A percentile compares a stretch with the other conserved stretches of the same genome.
These are phyloP conservation scores for Selene dorsalis DNA, from an alignment of 2,797 vertebrate genomes.

Conservation along the genomic window DNA sequence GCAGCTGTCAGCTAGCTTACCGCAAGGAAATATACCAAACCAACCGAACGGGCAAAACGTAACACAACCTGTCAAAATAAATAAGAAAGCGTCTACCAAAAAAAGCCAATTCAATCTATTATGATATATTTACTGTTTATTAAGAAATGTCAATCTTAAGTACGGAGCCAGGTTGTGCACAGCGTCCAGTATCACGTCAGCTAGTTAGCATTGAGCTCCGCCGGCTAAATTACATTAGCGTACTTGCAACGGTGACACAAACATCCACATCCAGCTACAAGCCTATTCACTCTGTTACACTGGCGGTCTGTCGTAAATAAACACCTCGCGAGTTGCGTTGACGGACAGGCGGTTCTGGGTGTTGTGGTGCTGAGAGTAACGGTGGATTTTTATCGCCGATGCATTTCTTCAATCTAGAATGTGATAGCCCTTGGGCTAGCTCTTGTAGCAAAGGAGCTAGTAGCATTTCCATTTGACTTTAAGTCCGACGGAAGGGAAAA, in stretches of 20 bases:
- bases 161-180: not conserved
- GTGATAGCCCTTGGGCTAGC: constrained; percentile 55
- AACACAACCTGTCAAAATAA: not conserved
- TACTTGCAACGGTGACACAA: constrained; percentile 23
- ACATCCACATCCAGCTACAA: not conserved
- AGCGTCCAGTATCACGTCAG: constrained; percentile 43
- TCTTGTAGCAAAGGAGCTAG: constrained; percentile 40
- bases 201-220: constrained; percentile 56
- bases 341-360: rapidly evolving
- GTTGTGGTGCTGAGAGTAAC: not conserved
- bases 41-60: not conserved
- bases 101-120: rapidly evolving
- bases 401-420: constrained; percentile 47
- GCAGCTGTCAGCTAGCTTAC: constrained; percentile 45
- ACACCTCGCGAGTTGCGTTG: rapidly evolving
- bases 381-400: constrained; percentile 21
- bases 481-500: not conserved
- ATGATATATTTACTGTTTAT: not conserved
- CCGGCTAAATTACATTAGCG: constrained; percentile 52
- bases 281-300: rapidly evolving
- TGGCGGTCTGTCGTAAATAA: rapidly evolving
- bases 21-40: constrained; percentile 19
- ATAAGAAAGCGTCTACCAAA: not conserved
- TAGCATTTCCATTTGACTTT: constrained; percentile 3
- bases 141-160: not conserved